Evolutionary conservation across 2,113 vertebrate species (phyloP).

Genomic region (Passer montanus): DNA sequence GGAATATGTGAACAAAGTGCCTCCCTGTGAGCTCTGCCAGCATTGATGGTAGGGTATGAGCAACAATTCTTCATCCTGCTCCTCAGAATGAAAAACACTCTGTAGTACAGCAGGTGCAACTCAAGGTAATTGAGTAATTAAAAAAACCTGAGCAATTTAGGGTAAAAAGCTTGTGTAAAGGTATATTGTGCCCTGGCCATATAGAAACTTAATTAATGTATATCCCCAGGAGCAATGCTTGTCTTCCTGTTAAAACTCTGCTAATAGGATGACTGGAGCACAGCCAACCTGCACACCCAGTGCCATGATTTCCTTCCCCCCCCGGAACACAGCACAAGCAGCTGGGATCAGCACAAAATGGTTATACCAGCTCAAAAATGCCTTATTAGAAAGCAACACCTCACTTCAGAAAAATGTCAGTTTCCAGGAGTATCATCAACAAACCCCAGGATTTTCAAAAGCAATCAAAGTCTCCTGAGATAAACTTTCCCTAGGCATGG

Average conservation of each 20-base stretch:
- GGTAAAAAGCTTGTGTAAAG: not conserved
- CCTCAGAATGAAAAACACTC: not conserved
- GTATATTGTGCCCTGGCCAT: not conserved
- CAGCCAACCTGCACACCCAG: not conserved
- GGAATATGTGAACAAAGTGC: not conserved
- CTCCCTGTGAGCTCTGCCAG: not conserved
- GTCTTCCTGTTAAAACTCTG: conserved; percentile 28
- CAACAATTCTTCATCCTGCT: not conserved
- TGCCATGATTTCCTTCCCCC: conserved; percentile 1
- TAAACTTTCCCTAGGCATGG: not conserved
- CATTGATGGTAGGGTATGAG: not conserved
- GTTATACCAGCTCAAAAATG: not conserved
- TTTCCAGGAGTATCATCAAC: not conserved
- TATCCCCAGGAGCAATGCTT: not conserved
- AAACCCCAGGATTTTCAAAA: not conserved
- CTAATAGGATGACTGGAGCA: not conserved
- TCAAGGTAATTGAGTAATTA: not conserved
- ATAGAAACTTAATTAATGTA: conserved; percentile 34
- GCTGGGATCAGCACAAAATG: not conserved
- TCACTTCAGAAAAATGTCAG: not conserved
- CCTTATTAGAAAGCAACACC: not conserved
- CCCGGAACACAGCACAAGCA: not conserved
- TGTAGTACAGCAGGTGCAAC: not conserved
- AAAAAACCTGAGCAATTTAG: not conserved
- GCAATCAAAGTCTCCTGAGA: not conserved